Base-by-base conservation (phyloP, 35 echinoderm and acorn worm genomes). In the Strongylocentrotus purpuratus region DNA sequence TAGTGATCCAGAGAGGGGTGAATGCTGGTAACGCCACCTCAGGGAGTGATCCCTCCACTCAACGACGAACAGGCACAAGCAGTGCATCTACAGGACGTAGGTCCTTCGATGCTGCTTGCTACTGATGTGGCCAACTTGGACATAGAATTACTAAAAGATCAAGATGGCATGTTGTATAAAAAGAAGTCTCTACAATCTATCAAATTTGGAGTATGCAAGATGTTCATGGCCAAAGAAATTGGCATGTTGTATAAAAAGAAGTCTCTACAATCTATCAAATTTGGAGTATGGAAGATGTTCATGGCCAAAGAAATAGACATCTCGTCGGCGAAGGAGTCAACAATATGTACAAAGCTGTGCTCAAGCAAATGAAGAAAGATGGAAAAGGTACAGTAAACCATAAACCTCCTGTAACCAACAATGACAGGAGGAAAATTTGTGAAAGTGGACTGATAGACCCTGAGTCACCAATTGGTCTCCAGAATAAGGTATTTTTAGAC, bases 321-420 rank as follows among this genome's bases (percentile, higher is more conserved):
- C 70, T 46, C 15, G 31, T 61, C 12, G 14, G 11, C 15, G 45
- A 48, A 48, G 41, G 85, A 86, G 65, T 94, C 47, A 97, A 95
- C 55, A 95, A 87, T 18, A 47, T 65, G 9, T 96, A 92, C 89
- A 95, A 95, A 95, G 90, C 94, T 7, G 95, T 96, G 35, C 8
- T 95, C 22, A 48, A 93, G 9, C 92, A 95, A 71, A 31, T 96
- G 10, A 86, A 95, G 91, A 46, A 55, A 50, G 91, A 92, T 11
- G 91, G 91, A 92, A 92, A 92, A 46, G 45, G 91, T 7, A 46
- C n/a, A 25, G 46, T 46, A 3, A 92, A 92, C 47, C 90, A 92
- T 31, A 92, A 92, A 48, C 25, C 33, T 92, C 33, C 46, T 28
- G 7, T 92, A 28, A 92, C 1, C 46, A 47, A 8, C 5, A 11